These are phyloP conservation scores for Urocolius indicus DNA, from an alignment of 2,113 vertebrate genomes.

Conservation along the genomic window DNA sequence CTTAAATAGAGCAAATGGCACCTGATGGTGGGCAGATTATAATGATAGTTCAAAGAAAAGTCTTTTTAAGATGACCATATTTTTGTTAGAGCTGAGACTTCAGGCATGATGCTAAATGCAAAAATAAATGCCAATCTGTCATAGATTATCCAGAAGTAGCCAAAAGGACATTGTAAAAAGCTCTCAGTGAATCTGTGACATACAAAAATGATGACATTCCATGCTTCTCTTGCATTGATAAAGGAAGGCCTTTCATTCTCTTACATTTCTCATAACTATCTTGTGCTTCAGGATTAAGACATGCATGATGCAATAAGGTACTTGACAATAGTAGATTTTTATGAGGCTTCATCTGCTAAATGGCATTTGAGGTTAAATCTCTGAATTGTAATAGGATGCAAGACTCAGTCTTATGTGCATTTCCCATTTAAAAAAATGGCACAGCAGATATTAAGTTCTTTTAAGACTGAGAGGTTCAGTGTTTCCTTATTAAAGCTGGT, in stretches of 20 bases:
- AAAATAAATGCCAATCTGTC: neutral
- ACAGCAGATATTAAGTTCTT: neutral
- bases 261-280: neutral
- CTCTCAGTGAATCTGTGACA: neutral
- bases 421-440: neutral
- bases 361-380: neutral
- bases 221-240: neutral
- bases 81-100: neutral
- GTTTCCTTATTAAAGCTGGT: neutral
- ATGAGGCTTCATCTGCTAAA: neutral
- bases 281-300: neutral
- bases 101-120: neutral
- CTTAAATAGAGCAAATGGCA: neutral
- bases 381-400: neutral
- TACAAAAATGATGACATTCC: neutral
- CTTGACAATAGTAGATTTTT: neutral
- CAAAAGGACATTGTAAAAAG: neutral
- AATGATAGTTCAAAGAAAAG: rapidly evolving
- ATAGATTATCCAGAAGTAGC: neutral
- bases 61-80: neutral
- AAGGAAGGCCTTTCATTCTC: neutral
- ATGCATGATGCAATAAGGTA: neutral
- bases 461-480: neutral
- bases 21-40: neutral
- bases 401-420: neutral